Evolutionary conservation across 1,140 invertebrate genomes (phyloP).

Genomic region (Cherax quadricarinatus): DNA sequence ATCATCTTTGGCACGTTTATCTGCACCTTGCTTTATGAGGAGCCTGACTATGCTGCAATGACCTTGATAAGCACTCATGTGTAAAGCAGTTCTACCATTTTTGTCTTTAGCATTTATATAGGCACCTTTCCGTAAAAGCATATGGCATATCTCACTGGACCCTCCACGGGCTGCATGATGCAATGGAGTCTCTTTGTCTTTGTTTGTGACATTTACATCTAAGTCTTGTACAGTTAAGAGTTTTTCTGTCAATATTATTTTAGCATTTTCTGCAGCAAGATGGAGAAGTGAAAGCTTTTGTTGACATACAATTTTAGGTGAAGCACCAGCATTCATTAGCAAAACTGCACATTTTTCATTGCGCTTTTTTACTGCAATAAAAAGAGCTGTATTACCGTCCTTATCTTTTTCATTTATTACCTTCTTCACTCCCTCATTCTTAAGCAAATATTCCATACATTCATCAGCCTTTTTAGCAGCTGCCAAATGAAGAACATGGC

Average conservation of each 20-base stretch:
- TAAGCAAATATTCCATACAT: constrained; percentile 23
- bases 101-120: constrained; percentile 14
- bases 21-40: background rate
- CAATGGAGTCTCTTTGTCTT: constrained; percentile 9
- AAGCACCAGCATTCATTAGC: background rate
- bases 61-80: background rate
- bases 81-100: constrained; percentile 13
- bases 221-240: background rate
- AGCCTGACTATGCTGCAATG: background rate
- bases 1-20: constrained; percentile 26
- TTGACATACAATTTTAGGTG: background rate
- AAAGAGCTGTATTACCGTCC: constrained; percentile 1
- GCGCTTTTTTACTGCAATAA: constrained; percentile 24
- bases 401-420: constrained; percentile 27
- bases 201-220: constrained; percentile 15
- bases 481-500: constrained; percentile 25
- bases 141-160: background rate
- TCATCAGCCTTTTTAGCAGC: background rate
- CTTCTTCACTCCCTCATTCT: background rate
- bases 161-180: constrained; percentile 2
- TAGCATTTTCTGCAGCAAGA: background rate
- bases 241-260: background rate
- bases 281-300: constrained; percentile 17
- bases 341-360: constrained; percentile 16
- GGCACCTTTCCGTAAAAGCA: constrained; percentile 18